phyloP scores from a whole-genome alignment of 30 jellyfish, hydroid and myxozoan species.

The Hydractinia symbiolongicarpus region DNA sequence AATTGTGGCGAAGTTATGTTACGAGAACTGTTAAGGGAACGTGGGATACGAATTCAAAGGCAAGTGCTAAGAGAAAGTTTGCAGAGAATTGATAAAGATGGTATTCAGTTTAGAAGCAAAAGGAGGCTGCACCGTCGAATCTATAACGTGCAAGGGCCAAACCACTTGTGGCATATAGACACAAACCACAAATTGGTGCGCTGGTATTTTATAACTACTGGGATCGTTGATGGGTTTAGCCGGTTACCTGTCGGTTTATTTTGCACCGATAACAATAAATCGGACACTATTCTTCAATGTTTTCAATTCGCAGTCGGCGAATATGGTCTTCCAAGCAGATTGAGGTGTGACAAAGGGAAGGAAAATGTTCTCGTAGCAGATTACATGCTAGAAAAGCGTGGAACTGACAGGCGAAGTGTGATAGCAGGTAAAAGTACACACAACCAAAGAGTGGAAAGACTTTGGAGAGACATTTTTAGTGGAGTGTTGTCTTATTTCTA shows the following conservation, averaged over 20 bases:
- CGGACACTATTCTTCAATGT: slow-evolving; percentile 19
- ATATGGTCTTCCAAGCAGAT: slow-evolving; percentile 28
- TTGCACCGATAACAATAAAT: slow-evolving; percentile 27
- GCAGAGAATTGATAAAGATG: slow-evolving; percentile 11
- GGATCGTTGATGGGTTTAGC: background rate
- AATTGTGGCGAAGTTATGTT: background rate
- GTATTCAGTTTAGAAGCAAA: slow-evolving; percentile 18
- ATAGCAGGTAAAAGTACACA: too few relatives aligned
- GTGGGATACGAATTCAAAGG: background rate
- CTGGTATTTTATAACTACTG: too few relatives aligned
- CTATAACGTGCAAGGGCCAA: slow-evolving; percentile 45
- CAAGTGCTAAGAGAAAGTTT: background rate
- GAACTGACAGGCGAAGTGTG: too few relatives aligned
- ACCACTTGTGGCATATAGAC: too few relatives aligned
- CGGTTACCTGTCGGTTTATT: slow-evolving; percentile 4
- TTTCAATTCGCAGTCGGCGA: background rate
- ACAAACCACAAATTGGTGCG: too few relatives aligned
- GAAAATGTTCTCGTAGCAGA: slow-evolving; percentile 26
- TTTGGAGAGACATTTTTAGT: slow-evolving; percentile 20
- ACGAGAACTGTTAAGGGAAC: background rate
- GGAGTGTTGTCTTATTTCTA: slow-evolving; percentile 30
- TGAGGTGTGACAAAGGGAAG: slow-evolving; percentile 31
- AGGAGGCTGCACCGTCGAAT: slow-evolving; percentile 30
- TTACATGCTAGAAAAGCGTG: too few relatives aligned
- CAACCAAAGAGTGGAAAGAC: slow-evolving; percentile 20